Evolutionary conservation across 2,113 vertebrate genomes (phyloP).

Genomic region (Bufo bufo): DNA sequence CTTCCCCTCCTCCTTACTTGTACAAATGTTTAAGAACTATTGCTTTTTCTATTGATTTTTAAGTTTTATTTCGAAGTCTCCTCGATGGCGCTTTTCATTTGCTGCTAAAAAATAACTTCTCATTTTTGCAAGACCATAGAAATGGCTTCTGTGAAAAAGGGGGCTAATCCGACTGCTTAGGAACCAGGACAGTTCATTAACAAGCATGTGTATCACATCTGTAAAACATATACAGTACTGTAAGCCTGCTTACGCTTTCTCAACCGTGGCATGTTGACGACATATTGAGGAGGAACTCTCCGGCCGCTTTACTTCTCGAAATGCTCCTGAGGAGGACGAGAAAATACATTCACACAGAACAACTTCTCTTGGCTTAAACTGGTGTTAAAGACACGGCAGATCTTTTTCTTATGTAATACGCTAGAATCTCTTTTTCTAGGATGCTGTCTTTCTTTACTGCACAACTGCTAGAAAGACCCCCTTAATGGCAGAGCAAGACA

Average conservation of each 20-base stretch:
- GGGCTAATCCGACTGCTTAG: conserved; percentile 80
- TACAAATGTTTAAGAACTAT: conserved; percentile 88
- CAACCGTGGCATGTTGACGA: conserved; percentile 64
- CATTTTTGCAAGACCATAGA: conserved; percentile 80
- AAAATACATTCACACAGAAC: conserved; percentile 59
- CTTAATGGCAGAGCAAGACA: not conserved
- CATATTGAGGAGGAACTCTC: conserved; percentile 72
- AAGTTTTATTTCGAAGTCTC: conserved; percentile 79
- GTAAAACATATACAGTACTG: conserved; percentile 68
- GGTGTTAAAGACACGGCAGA: conserved; percentile 80
- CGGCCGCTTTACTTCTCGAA: conserved; percentile 55
- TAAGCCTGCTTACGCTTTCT: conserved; percentile 69
- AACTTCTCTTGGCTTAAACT: conserved; percentile 78
- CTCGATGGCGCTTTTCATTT: conserved; percentile 81
- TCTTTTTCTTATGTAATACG: conserved; percentile 76
- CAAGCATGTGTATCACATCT: conserved; percentile 70
- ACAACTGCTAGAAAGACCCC: conserved; percentile 53
- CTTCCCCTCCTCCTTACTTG: conserved; percentile 72
- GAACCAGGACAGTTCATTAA: conserved; percentile 70
- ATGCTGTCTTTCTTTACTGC: conserved; percentile 71
- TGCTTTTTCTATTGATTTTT: conserved; percentile 77
- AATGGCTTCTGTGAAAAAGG: conserved; percentile 83
- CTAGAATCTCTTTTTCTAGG: conserved; percentile 74
- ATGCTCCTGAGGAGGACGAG: conserved; percentile 66
- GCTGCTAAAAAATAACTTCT: conserved; percentile 93